Percentiles rank a stretch among this genome's conserved stretches.
phyloP scores from a whole-genome alignment of 2,797 vertebrate genomes.

The Amniataba percoides region DNA sequence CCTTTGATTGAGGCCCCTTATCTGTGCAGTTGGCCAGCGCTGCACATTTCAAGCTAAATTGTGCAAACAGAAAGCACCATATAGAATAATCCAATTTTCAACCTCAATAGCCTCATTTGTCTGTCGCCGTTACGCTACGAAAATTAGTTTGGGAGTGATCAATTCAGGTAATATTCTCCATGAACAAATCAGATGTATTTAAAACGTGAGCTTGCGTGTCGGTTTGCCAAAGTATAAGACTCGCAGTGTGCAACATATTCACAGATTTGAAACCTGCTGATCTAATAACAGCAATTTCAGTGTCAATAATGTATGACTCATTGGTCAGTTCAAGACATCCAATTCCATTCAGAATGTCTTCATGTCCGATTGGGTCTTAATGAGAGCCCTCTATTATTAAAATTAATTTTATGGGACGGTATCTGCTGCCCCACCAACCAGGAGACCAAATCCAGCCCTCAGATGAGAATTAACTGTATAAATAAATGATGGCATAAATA shows the following conservation, averaged over 20 bases:
- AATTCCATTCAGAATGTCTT: conserved; percentile 74
- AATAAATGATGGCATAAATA: conserved; percentile 86
- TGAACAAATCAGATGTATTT: conserved; percentile 42
- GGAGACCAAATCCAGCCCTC: conserved; percentile 57
- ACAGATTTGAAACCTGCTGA: conserved; percentile 74
- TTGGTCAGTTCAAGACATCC: conserved; percentile 72
- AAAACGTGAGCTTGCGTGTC: conserved; percentile 2
- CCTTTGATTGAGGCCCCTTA: conserved; percentile 46
- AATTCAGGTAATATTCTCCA: conserved; percentile 55
- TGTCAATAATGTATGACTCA: conserved; percentile 86
- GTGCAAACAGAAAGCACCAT: conserved; percentile 53
- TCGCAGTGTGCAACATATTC: conserved; percentile 39
- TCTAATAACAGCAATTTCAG: conserved; percentile 80
- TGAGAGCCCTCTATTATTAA: conserved; percentile 88
- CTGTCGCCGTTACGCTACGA: conserved; percentile 29
- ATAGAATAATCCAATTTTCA: conserved; percentile 67
- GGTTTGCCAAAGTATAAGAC: conserved; percentile 29
- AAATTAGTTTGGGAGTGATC: conserved; percentile 64
- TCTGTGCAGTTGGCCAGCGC: conserved; percentile 34
- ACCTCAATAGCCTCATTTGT: conserved; percentile 49
- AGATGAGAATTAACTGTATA: conserved; percentile 69
- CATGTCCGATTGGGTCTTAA: conserved; percentile 87
- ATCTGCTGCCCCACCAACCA: conserved; percentile 66
- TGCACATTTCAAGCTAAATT: conserved; percentile 55
- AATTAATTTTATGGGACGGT: conserved; percentile 82